Percentiles rank a stretch among this genome's conserved stretches.
Conservation (phyloP, 2,113 vertebrate species). For the Caranx ignobilis region DNA sequence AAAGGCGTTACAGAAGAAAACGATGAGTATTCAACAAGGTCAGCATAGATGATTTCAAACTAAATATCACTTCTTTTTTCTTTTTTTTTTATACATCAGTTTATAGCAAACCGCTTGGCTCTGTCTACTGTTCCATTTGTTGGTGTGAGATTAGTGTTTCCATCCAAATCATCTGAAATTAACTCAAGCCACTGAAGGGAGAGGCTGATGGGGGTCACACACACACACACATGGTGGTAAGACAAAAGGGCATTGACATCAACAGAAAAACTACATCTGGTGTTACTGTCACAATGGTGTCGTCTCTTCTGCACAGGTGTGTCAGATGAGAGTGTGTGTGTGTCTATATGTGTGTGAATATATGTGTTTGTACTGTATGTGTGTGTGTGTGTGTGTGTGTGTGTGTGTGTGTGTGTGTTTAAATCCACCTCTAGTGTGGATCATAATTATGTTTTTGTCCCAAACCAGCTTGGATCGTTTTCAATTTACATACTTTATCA, state of each 20-base stretch:
- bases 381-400: conserved; percentile 2
- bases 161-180: conserved; percentile 53
- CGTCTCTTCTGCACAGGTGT: conserved; percentile 66
- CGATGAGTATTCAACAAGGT: conserved; percentile 60
- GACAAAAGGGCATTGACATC: conserved; percentile 76
- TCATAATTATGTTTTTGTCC: conserved; percentile 55
- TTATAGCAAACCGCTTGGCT: conserved; percentile 70
- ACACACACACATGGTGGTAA: conserved; percentile 72
- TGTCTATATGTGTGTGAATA: conserved; percentile 27
- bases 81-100: conserved; percentile 65
- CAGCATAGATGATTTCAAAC: conserved; percentile 71
- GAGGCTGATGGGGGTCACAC: conserved; percentile 34
- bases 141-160: conserved; percentile 55
- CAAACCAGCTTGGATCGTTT: conserved; percentile 76
- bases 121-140: conserved; percentile 54
- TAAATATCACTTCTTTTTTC: conserved; percentile 54
- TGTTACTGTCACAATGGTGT: conserved; percentile 72
- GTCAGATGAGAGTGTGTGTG: conserved; percentile 23
- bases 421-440: conserved; percentile 68
- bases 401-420: conserved; percentile 37
- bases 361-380: background rate
- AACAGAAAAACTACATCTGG: conserved; percentile 80
- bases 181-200: conserved; percentile 65
- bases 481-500: conserved; percentile 57
- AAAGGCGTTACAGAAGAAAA: conserved; percentile 76